phyloP scores from a whole-genome alignment of 37 sponge, comb jelly and placozoan species.

The Beroe ovata region DNA sequence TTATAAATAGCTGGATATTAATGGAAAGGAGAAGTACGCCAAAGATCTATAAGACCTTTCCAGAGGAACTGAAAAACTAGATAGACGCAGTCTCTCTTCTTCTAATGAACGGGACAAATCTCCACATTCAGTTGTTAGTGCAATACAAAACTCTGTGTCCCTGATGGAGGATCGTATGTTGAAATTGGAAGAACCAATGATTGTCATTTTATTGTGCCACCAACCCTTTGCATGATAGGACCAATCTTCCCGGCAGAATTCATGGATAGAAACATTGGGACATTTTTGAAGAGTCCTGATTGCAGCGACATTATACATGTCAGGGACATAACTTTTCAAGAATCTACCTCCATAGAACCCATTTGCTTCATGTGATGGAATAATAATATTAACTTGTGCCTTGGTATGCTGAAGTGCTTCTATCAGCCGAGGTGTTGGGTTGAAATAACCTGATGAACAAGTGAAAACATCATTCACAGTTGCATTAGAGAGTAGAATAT shows the following conservation, averaged over 20 bases:
- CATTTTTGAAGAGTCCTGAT: not conserved
- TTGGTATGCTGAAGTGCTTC: not conserved
- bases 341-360: conserved; percentile 13
- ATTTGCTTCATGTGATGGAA: conserved; percentile 39
- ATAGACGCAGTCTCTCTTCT: not conserved
- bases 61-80: not conserved
- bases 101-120: not conserved
- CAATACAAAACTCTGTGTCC: conserved; percentile 41
- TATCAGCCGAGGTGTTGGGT: conserved; percentile 20
- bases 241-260: conserved; percentile 1
- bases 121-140: not conserved
- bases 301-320: conserved; percentile 34
- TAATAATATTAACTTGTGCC: conserved; percentile 7
- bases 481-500: not conserved
- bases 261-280: not conserved
- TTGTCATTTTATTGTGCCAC: conserved; percentile 16
- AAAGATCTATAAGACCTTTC: conserved; percentile 4
- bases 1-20: conserved; percentile 15
- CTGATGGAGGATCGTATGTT: conserved; percentile 8
- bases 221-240: conserved; percentile 45
- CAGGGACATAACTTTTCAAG: conserved; percentile 24
- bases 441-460: conserved; percentile 49
- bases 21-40: not conserved
- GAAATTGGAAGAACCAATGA: conserved; percentile 59
- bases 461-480: not conserved